phyloP scores from a whole-genome alignment of 1,140 invertebrate genomes.

The Lerema accius region DNA sequence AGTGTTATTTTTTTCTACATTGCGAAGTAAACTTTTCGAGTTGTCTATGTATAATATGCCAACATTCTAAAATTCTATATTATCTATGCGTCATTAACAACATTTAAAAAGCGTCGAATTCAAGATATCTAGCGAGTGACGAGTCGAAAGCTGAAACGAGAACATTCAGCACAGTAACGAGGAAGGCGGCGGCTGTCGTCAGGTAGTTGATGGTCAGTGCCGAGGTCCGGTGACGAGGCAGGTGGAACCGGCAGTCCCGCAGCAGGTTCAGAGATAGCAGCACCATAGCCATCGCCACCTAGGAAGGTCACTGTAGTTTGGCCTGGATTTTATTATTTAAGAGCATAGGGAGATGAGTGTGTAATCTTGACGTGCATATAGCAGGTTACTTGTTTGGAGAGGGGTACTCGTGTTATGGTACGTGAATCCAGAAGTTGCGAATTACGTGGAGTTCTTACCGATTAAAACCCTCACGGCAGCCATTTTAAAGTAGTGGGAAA shows the following conservation, averaged over 20 bases:
- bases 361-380: too few species aligned
- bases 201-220: conserved; percentile 88
- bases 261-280: conserved; percentile 89
- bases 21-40: too few species aligned
- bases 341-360: background rate
- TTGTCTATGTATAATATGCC: too few species aligned
- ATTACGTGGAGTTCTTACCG: too few species aligned
- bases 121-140: conserved; percentile 81
- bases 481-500: too few species aligned
- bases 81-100: too few species aligned
- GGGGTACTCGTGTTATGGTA: too few species aligned
- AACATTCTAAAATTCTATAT: too few species aligned
- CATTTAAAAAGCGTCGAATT: conserved; percentile 59
- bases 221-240: conserved; percentile 86
- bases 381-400: too few species aligned
- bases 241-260: conserved; percentile 89
- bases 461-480: too few species aligned
- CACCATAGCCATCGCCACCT: conserved; percentile 85
- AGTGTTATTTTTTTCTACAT: too few species aligned
- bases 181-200: conserved; percentile 87
- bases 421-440: too few species aligned
- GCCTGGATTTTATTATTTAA: background rate
- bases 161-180: conserved; percentile 90
- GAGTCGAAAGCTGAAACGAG: conserved; percentile 91
- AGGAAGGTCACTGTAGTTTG: conserved; percentile 36